A percentile compares a stretch with the other conserved stretches of the same genome.
phyloP scores from a whole-genome alignment of 1,140 invertebrate species.

The Cecropterus lyciades region DNA sequence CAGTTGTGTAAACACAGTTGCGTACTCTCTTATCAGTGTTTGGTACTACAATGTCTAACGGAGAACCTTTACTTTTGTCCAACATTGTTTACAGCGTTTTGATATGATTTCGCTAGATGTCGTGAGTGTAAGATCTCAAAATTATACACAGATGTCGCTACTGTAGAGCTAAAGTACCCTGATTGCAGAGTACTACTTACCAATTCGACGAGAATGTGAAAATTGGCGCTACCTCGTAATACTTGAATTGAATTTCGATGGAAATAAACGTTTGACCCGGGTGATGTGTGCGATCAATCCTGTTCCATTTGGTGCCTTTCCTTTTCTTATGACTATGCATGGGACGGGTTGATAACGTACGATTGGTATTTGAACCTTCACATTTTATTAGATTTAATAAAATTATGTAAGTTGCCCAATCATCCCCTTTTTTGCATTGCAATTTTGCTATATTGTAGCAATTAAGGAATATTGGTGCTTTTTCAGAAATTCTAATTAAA shows the following conservation, averaged over 20 bases:
- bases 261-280: conserved; percentile 47
- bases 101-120: conserved; percentile 11
- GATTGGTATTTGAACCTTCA: conserved; percentile 27
- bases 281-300: conserved; percentile 46
- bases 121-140: neutral
- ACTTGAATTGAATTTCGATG: conserved; percentile 39
- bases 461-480: neutral
- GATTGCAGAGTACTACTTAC: conserved; percentile 15
- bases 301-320: conserved; percentile 39
- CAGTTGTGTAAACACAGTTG: neutral
- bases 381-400: conserved; percentile 19
- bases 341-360: conserved; percentile 31
- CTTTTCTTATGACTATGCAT: conserved; percentile 27
- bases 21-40: neutral
- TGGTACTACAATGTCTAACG: neutral
- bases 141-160: conserved; percentile 25
- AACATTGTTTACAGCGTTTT: neutral
- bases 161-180: neutral
- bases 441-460: conserved; percentile 9
- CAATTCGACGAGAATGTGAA: conserved; percentile 30
- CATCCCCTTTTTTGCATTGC: conserved; percentile 10
- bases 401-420: conserved; percentile 1
- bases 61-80: neutral
- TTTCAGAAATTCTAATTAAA: conserved; percentile 5
- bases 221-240: conserved; percentile 33